A percentile compares a stretch with the other conserved stretches of the same genome.
phyloP scores from a whole-genome alignment of 2,797 vertebrate genomes.

The Pteropus rufus region DNA sequence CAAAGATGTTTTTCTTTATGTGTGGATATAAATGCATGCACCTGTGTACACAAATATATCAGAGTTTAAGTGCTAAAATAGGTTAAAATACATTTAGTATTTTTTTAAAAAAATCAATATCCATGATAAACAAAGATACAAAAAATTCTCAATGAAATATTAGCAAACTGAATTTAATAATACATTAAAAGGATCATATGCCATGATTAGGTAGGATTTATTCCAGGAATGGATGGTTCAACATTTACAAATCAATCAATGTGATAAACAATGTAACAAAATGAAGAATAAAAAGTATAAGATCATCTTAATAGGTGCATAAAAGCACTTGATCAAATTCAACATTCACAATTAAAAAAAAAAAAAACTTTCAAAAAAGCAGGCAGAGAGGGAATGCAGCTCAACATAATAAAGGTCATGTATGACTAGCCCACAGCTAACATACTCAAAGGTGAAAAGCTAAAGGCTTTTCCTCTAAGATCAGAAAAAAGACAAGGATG shows the following conservation, averaged over 20 bases:
- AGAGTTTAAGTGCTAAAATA: not conserved
- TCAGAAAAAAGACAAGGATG: not conserved
- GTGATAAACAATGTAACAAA: not conserved
- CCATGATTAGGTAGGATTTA: not conserved
- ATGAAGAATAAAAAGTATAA: not conserved
- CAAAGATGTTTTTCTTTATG: not conserved
- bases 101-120: not conserved
- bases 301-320: not conserved
- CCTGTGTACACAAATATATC: not conserved
- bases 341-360: not conserved
- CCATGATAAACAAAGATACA: not conserved
- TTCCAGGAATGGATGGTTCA: not conserved
- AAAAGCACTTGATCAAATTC: not conserved
- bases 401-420: not conserved
- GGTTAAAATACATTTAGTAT: not conserved
- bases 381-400: not conserved
- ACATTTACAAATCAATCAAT: not conserved
- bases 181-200: not conserved
- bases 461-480: not conserved
- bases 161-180: not conserved
- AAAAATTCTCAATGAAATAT: not conserved
- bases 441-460: not conserved
- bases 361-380: not conserved
- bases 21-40: not conserved
- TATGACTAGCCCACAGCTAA: not conserved